Percentiles rank a stretch among this genome's conserved stretches.
Evolutionary conservation across 2,113 vertebrate species (phyloP).

Genomic region (Isurus oxyrinchus): DNA sequence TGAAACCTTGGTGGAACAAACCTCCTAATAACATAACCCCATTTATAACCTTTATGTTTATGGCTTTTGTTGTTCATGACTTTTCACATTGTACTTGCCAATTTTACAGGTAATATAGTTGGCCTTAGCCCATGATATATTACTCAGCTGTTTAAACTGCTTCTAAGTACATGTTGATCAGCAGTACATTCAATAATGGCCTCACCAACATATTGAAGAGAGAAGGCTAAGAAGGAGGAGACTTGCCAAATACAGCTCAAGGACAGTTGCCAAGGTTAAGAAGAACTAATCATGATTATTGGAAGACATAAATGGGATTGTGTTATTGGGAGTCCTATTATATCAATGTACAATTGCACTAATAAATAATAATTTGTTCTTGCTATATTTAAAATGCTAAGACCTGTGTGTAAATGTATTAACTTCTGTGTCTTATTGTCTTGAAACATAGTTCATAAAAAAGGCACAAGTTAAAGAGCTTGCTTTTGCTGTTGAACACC

Average conservation of each 20-base stretch:
- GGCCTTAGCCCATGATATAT: background rate
- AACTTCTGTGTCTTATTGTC: background rate
- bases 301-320: background rate
- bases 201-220: background rate
- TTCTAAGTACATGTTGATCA: background rate
- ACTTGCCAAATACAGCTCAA: background rate
- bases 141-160: background rate
- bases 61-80: slow-evolving; percentile 1
- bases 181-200: slow-evolving; percentile 13
- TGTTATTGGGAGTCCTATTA: background rate
- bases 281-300: background rate
- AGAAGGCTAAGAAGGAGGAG: background rate
- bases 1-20: background rate
- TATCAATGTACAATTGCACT: background rate
- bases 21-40: background rate
- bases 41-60: background rate
- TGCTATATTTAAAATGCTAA: background rate
- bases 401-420: background rate
- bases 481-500: background rate
- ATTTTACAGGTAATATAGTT: background rate
- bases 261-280: background rate
- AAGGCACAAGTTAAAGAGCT: background rate
- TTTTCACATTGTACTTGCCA: background rate
- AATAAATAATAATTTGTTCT: background rate
- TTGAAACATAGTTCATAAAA: background rate